These are phyloP conservation scores for Caenorhabditis becei DNA, from an alignment of 2,888 invertebrate genomes.

Conservation along the genomic window DNA sequence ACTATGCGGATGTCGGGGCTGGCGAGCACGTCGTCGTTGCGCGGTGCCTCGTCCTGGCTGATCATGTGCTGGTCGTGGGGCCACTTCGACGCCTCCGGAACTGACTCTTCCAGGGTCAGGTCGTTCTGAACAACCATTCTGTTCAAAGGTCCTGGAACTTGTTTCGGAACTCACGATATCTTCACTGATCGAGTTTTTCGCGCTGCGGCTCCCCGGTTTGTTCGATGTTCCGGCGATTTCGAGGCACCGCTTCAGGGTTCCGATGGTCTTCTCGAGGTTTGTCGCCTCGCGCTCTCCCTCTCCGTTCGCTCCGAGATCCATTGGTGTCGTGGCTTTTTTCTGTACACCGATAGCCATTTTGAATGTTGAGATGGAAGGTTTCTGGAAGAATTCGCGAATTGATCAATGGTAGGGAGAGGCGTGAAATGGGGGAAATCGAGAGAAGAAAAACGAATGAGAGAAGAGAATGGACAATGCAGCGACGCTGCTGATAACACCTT, in stretches of 20 bases:
- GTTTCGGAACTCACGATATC: conserved; percentile 33
- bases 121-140: conserved; percentile 27
- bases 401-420: not conserved
- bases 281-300: not conserved
- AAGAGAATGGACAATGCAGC: not conserved
- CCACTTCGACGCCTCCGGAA: conserved; percentile 71
- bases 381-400: not conserved
- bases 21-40: conserved; percentile 51
- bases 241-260: conserved; percentile 50
- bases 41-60: conserved; percentile 64
- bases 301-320: not conserved
- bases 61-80: conserved; percentile 71
- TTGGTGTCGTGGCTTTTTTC: conserved; percentile 23
- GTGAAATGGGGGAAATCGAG: conserved; percentile 3
- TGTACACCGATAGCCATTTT: conserved; percentile 61
- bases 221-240: conserved; percentile 35
- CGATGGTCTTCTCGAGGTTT: conserved; percentile 53
- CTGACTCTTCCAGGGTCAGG: conserved; percentile 50
- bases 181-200: conserved; percentile 52
- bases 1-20: conserved; percentile 56
- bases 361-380: not conserved
- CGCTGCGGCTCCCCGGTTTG: conserved; percentile 36
- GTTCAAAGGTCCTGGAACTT: no score
- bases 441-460: not conserved
- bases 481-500: not conserved